Base-by-base conservation (phyloP, 2,888 invertebrate species). In the Candidula unifasciata region DNA sequence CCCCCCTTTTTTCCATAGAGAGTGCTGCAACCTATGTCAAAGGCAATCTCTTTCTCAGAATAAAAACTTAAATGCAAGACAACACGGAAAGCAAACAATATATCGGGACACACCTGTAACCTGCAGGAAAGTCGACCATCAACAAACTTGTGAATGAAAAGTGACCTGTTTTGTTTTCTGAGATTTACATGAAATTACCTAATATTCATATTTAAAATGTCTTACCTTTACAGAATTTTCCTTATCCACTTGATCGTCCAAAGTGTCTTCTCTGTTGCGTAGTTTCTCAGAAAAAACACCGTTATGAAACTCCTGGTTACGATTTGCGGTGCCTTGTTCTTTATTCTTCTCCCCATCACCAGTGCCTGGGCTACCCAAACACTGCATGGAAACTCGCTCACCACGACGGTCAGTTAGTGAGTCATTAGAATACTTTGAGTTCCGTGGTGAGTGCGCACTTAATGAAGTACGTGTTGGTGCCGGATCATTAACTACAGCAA, bases 171-270 rank as follows among this genome's bases (percentile, higher is more conserved):
- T n/a, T n/a, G n/a, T n/a, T n/a, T n/a, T n/a, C n/a, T n/a, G n/a
- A n/a, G n/a, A n/a, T n/a, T n/a, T n/a, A n/a, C n/a, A n/a, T n/a
- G n/a, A n/a, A n/a, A n/a, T n/a, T n/a, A n/a, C n/a, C n/a, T n/a
- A n/a, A n/a, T n/a, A n/a, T n/a, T n/a, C n/a, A n/a, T 6, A 44
- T 6, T 44, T 44, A 27, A 52, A 74, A 27, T 33, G 1, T 66
- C 80, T n/a, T 80, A 80, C 80, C 80, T 80, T 24, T 2, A 1
- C n/a, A 0, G 3, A 54, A 27, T 80, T 69, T 52, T 69, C 57
- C n/a, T 69, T 80, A 80, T 80, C 57, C 71, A 57, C 57, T 24
- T 54, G 69, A 27, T 57, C 27, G 24, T 33, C 21, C 16, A 35
- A 2, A 24, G 54, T 35, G 8, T 27, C 69, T 24, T 18, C 71